phyloP scores from a whole-genome alignment of 2,797 vertebrate genomes.

The Florisuga fusca region DNA sequence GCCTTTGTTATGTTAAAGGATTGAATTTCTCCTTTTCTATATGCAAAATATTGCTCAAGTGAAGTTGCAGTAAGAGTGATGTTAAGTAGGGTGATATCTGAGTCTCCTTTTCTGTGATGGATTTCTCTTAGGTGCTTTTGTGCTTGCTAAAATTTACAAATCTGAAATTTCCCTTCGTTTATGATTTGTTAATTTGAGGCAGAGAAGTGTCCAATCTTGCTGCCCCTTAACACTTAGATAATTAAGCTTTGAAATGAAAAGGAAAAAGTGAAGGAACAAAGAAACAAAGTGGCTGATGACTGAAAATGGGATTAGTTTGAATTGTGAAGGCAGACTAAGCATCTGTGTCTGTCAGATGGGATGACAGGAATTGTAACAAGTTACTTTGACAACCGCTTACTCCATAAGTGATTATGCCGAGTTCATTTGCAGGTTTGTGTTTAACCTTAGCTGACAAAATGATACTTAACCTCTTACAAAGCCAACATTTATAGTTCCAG shows the following conservation, averaged over 20 bases:
- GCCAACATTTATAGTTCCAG: conserved; percentile 64
- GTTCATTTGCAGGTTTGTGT: conserved; percentile 82
- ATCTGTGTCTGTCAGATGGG: conserved; percentile 80
- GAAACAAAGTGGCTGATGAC: conserved; percentile 80
- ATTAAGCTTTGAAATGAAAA: conserved; percentile 78
- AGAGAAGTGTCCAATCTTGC: conserved; percentile 68
- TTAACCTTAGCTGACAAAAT: conserved; percentile 80
- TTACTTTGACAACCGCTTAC: conserved; percentile 83
- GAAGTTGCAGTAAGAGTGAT: not conserved
- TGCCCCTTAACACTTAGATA: conserved; percentile 68
- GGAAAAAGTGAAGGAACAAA: conserved; percentile 70
- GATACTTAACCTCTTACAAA: conserved; percentile 80
- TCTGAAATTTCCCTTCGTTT: conserved; percentile 74
- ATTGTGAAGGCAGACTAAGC: conserved; percentile 80
- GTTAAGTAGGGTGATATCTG: not conserved
- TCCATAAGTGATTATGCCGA: conserved; percentile 81
- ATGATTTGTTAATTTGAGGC: conserved; percentile 35
- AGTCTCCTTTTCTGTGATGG: not conserved
- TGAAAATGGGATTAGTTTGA: conserved; percentile 86
- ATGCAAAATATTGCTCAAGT: not conserved
- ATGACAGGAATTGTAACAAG: conserved; percentile 85
- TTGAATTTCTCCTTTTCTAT: not conserved
- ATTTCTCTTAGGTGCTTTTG: not conserved
- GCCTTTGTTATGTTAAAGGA: not conserved
- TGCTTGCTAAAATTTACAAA: conserved; percentile 77